Evolutionary conservation across 2,888 invertebrate genomes (phyloP), one percentile per base, ranked within the genome.

Genomic region (Andrena camellia): DNA sequence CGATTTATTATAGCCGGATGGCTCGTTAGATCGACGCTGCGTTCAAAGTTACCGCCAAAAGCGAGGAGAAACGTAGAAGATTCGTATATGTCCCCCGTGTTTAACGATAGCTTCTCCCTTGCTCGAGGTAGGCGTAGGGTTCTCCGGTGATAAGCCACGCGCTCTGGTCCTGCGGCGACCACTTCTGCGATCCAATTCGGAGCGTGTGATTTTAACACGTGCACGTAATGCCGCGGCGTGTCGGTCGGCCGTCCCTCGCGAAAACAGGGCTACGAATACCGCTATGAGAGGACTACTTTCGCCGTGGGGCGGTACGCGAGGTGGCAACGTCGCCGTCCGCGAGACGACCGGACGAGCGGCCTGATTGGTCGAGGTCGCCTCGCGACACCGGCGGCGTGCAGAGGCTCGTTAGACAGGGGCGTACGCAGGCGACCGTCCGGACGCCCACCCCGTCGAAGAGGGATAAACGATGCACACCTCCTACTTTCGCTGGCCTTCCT

Each of bases 311-410:
- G 88, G 90, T 89, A 90, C 91, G 92, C 94, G 93, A 94, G 94
- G 94, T 94, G 93, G 94, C 92, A 94, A 92, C 91, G 91, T 91
- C 92, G 92, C 92, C 91, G 94, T 94, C 93, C 68, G 77, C 52
- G 54, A 78, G 70, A 60, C 54, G 68, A 77, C 70, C 85, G 62
- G 75, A 83, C 78, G 72, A 62, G 73, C 35, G 54, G 59, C 50
- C 72, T 57, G 86, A 90, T 91, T 91, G 90, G 90, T 74, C 42
- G 82, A 6, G n/a, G 3, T 64, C 29, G 64, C 31, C 52, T 59
- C 68, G 66, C 69, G 70, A 71, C 64, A 69, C 80, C 63, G 62
- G 62, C 76, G 29, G 42, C 81, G 70, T 68, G 71, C 78, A 66
- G 72, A 79, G 83, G 80, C 79, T 89, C 86, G 81, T 87, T 87